Evolutionary conservation across 2,888 invertebrate species (phyloP).

Genomic region (Periphyllus acericola): DNA sequence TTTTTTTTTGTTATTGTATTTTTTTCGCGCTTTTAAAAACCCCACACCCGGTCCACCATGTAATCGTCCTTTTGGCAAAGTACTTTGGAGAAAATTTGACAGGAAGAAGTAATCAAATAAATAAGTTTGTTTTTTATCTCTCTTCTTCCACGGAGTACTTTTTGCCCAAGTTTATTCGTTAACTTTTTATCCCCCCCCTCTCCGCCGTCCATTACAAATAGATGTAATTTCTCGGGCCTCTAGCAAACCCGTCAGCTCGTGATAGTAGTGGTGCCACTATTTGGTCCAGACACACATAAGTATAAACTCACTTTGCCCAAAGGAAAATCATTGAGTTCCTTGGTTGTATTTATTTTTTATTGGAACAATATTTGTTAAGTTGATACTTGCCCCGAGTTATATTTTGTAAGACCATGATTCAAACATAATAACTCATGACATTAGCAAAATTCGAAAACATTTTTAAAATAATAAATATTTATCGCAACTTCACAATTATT

Average conservation of each 20-base stretch:
- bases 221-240: constrained; percentile 42
- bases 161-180: constrained; percentile 56
- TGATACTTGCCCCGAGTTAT: no score
- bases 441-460: no score
- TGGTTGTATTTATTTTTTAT: constrained; percentile 5
- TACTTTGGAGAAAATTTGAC: constrained; percentile 58
- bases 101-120: constrained; percentile 61
- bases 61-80: constrained; percentile 59
- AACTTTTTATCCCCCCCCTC: constrained; percentile 35
- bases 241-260: not conserved
- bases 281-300: not conserved
- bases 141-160: constrained; percentile 45
- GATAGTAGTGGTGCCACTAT: not conserved
- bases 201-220: constrained; percentile 39
- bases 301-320: not conserved
- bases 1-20: constrained; percentile 37
- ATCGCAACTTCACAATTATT: no score
- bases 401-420: no score
- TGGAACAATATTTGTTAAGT: not conserved
- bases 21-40: constrained; percentile 57
- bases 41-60: constrained; percentile 33
- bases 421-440: no score
- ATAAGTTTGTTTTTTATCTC: constrained; percentile 60
- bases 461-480: no score
- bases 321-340: not conserved